Evolutionary conservation across 1,140 invertebrate genomes (phyloP).

Genomic region (Formica exsecta): DNA sequence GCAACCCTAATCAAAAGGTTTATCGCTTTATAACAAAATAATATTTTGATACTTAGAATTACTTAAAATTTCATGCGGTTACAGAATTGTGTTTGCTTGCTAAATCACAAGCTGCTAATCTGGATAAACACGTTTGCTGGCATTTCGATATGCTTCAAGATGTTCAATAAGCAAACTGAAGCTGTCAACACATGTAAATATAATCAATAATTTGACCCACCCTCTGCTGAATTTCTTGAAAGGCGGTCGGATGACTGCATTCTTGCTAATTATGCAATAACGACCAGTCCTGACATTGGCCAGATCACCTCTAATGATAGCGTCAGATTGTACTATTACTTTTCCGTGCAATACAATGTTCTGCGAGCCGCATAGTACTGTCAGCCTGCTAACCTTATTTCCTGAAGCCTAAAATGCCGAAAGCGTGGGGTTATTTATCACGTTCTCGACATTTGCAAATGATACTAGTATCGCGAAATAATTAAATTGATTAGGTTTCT

Average conservation of each 20-base stretch:
- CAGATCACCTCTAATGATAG: slow-evolving; percentile 98
- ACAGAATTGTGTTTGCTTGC: neutral
- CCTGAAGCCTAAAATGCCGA: slow-evolving; percentile 92
- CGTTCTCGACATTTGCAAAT: neutral
- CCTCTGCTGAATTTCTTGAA: slow-evolving; percentile 99
- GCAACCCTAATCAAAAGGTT: slow-evolving; percentile 91
- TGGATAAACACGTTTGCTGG: neutral
- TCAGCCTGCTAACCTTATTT: slow-evolving; percentile 98
- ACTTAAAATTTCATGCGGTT: neutral
- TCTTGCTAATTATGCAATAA: slow-evolving; percentile 97
- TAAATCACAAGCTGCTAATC: neutral
- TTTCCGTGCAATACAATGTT: slow-evolving; percentile 99
- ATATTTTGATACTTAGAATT: neutral
- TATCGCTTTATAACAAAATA: neutral
- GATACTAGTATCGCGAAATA: neutral
- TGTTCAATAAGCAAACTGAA: neutral
- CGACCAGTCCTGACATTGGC: slow-evolving; percentile 98
- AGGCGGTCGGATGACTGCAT: slow-evolving; percentile 97
- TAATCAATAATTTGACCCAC: slow-evolving; percentile 84
- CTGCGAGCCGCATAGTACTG: slow-evolving; percentile 98
- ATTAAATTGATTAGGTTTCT: neutral
- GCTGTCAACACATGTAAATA: slow-evolving; percentile 4
- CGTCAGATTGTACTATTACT: slow-evolving; percentile 99
- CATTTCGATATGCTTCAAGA: neutral
- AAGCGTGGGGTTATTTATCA: slow-evolving; percentile 67